Conservation (phyloP, 2,888 invertebrate species). For the Andrena marginata region DNA sequence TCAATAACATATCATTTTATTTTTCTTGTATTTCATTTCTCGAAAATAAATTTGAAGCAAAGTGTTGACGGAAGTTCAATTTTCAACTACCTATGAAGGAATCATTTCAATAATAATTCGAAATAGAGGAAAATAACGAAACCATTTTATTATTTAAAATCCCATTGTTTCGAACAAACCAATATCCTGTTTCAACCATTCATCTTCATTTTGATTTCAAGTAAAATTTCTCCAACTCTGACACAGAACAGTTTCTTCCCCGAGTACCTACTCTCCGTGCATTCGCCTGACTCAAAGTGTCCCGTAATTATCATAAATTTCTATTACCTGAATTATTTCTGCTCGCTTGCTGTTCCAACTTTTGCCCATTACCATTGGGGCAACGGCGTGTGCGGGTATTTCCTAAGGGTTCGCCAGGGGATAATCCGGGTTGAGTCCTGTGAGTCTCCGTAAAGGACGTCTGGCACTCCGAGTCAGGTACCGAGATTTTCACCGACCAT, state of each 20-base stretch:
- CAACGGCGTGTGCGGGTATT: slow-evolving; percentile 16
- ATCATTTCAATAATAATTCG: too few relatives aligned
- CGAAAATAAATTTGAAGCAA: too few relatives aligned
- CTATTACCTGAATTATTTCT: not conserved
- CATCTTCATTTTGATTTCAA: not conserved
- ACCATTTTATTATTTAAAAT: too few relatives aligned
- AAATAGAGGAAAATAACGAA: too few relatives aligned
- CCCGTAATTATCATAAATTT: not conserved
- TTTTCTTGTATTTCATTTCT: too few relatives aligned
- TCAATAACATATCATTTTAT: too few relatives aligned
- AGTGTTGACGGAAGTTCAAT: too few relatives aligned
- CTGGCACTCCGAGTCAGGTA: slow-evolving; percentile 29
- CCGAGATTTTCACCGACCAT: slow-evolving; percentile 32
- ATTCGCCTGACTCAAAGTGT: not conserved
- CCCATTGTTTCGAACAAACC: not conserved
- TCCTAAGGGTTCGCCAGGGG: slow-evolving; percentile 8
- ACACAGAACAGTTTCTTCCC: too few relatives aligned
- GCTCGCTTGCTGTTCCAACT: not conserved
- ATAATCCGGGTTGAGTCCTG: slow-evolving; percentile 34
- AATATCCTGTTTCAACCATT: not conserved
- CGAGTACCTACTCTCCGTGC: not conserved
- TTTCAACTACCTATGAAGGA: too few relatives aligned
- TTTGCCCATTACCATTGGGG: not conserved
- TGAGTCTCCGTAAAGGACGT: not conserved
- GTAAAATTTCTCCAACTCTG: too few relatives aligned